phyloP scores from a whole-genome alignment of 1,140 invertebrate species.

The Tetramorium simillimum region DNA sequence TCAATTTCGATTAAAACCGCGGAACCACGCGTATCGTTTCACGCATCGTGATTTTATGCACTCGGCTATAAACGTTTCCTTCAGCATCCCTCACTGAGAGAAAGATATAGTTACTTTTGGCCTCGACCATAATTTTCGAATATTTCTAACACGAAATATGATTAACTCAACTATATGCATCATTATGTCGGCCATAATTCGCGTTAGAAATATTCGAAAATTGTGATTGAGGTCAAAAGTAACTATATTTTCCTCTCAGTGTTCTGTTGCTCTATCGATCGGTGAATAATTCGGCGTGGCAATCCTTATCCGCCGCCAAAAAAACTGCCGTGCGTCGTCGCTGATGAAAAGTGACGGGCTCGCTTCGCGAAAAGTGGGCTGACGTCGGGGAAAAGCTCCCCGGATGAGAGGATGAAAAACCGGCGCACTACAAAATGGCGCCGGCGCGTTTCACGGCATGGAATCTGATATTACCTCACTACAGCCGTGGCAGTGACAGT shows the following conservation, averaged over 20 bases:
- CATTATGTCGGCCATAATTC: too few relatives aligned
- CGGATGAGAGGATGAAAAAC: slow-evolving; percentile 31
- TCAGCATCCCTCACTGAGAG: neutral
- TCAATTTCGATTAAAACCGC: slow-evolving; percentile 3
- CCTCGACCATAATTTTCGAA: too few relatives aligned
- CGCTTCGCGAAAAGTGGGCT: slow-evolving; percentile 16
- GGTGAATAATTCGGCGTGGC: neutral
- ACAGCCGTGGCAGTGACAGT: slow-evolving; percentile 77
- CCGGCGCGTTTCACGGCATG: slow-evolving; percentile 70
- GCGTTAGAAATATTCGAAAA: too few relatives aligned
- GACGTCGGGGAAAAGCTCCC: slow-evolving; percentile 30
- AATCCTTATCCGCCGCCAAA: too few relatives aligned
- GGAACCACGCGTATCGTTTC: neutral
- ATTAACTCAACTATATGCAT: too few relatives aligned
- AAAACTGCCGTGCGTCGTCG: neutral
- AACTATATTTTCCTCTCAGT: too few relatives aligned
- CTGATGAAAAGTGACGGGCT: slow-evolving; percentile 1
- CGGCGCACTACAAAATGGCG: slow-evolving; percentile 72
- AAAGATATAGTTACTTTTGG: too few relatives aligned
- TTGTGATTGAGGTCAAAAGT: too few relatives aligned
- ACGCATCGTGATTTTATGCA: neutral
- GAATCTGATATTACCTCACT: slow-evolving; percentile 80
- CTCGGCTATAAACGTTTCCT: too few relatives aligned
- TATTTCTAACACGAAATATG: too few relatives aligned
- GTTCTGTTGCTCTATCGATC: neutral